Evolutionary conservation across 2,797 vertebrate genomes (phyloP).

Genomic region (Cetoscarus ocellatus): DNA sequence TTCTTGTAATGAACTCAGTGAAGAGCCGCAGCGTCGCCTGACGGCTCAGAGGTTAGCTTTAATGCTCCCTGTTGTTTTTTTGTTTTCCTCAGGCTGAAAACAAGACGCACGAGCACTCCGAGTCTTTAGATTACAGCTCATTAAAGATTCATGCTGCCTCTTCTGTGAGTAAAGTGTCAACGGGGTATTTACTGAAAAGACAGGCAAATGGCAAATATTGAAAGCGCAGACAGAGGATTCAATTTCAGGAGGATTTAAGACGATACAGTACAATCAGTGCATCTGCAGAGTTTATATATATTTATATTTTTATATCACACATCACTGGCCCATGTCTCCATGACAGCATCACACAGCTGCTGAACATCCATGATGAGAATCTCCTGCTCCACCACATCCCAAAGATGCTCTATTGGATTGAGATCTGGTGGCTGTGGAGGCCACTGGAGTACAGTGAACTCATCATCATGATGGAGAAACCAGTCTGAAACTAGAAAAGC

Average conservation of each 20-base stretch:
- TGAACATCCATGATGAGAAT: no score
- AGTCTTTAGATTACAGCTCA: slow-evolving; percentile 53
- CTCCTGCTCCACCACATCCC: no score
- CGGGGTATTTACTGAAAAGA: slow-evolving; percentile 66
- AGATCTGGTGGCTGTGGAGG: no score
- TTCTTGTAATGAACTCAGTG: slow-evolving; percentile 49
- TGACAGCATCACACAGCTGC: no score
- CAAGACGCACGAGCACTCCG: slow-evolving; percentile 32
- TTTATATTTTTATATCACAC: no score
- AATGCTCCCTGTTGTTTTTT: slow-evolving; percentile 53
- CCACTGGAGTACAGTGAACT: no score
- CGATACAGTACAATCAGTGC: background rate
- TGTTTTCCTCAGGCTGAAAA: slow-evolving; percentile 65
- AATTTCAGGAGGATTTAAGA: slow-evolving; percentile 4
- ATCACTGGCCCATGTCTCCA: no score
- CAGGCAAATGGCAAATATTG: slow-evolving; percentile 58
- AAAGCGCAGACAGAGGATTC: slow-evolving; percentile 36
- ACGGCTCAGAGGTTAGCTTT: slow-evolving; percentile 51
- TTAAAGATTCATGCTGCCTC: slow-evolving; percentile 73
- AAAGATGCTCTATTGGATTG: no score
- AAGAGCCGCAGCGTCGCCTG: slow-evolving; percentile 13
- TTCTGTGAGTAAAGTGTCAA: slow-evolving; percentile 62
- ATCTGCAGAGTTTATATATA: no score
- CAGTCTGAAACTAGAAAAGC: no score
- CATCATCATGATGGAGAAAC: no score